These are phyloP conservation scores for Metalampra italica DNA, from an alignment of 2,888 invertebrate genomes.

Conservation along the genomic window DNA sequence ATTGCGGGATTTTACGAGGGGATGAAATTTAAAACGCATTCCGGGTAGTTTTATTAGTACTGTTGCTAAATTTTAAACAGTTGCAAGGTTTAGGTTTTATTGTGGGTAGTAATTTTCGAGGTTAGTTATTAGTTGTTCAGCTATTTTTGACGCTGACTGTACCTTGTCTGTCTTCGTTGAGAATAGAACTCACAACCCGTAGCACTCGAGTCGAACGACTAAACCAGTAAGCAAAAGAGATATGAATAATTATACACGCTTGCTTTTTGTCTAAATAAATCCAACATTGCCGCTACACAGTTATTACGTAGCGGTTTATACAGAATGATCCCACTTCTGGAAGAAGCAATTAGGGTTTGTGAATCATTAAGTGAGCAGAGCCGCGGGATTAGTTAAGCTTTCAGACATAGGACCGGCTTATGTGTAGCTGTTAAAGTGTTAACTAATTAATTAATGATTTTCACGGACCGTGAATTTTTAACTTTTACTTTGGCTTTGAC, in stretches of 20 bases:
- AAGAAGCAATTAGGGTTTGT: slow-evolving; percentile 58
- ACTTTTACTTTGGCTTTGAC: slow-evolving; percentile 3
- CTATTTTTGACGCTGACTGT: too few relatives aligned
- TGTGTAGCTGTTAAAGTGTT: neutral
- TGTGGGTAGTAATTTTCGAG: too few relatives aligned
- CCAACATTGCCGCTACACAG: too few relatives aligned
- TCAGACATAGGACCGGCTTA: slow-evolving; percentile 19
- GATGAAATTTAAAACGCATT: slow-evolving; percentile 48
- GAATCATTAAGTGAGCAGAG: slow-evolving; percentile 54
- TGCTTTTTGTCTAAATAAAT: too few relatives aligned
- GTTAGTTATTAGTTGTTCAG: too few relatives aligned
- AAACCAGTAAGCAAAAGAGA: too few relatives aligned
- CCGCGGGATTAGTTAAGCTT: slow-evolving; percentile 39
- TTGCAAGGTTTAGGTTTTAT: slow-evolving; percentile 21
- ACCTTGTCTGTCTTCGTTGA: too few relatives aligned
- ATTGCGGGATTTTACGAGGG: slow-evolving; percentile 45
- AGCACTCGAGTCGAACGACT: too few relatives aligned
- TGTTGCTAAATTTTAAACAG: slow-evolving; percentile 36
- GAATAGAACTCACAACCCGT: too few relatives aligned
- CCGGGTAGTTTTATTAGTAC: slow-evolving; percentile 37
- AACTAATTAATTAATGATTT: slow-evolving; percentile 4
- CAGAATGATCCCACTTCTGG: slow-evolving; percentile 55
- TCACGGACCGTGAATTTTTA: slow-evolving; percentile 12
- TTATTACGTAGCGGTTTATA: slow-evolving; percentile 30
- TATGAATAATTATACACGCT: too few relatives aligned